phyloP scores from a whole-genome alignment of 2,888 invertebrate species.

The Zaprionus bogoriensis region DNA sequence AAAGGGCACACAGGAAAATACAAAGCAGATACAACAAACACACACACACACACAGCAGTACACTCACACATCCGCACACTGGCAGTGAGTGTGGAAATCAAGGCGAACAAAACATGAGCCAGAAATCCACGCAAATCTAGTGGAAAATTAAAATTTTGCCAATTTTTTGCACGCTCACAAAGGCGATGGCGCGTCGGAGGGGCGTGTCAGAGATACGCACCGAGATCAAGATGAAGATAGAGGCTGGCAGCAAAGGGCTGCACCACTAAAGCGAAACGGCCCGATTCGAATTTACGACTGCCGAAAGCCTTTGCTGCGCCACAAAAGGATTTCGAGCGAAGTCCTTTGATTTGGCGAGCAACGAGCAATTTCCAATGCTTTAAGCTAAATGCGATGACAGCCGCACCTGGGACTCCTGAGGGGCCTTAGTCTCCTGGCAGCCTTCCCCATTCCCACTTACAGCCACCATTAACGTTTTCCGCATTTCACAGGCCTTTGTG shows the following conservation, averaged over 20 bases:
- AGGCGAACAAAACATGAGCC: slow-evolving; percentile 28
- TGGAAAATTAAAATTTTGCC: slow-evolving; percentile 56
- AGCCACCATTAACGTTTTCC: neutral
- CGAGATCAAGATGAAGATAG: slow-evolving; percentile 6
- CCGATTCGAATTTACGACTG: slow-evolving; percentile 37
- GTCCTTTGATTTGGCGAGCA: slow-evolving; percentile 12
- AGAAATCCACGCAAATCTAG: slow-evolving; percentile 55
- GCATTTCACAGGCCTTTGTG: neutral
- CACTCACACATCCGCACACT: neutral
- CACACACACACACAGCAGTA: too few species aligned
- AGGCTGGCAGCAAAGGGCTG: slow-evolving; percentile 3
- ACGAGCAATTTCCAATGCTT: slow-evolving; percentile 14
- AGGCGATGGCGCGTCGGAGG: neutral
- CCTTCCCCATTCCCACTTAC: neutral
- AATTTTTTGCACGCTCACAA: slow-evolving; percentile 34
- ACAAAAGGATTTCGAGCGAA: slow-evolving; percentile 34
- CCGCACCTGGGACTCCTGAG: slow-evolving; percentile 1
- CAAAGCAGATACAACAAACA: too few species aligned
- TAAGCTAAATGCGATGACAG: slow-evolving; percentile 22
- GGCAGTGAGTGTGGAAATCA: slow-evolving; percentile 9
- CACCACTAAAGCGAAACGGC: neutral
- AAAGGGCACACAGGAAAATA: too few species aligned
- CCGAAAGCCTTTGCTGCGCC: slow-evolving; percentile 10
- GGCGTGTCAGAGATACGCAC: slow-evolving; percentile 8
- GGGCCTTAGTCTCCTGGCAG: too few species aligned